Base-by-base conservation (phyloP, 2,888 invertebrate species). In the Acrobasis repandana region DNA sequence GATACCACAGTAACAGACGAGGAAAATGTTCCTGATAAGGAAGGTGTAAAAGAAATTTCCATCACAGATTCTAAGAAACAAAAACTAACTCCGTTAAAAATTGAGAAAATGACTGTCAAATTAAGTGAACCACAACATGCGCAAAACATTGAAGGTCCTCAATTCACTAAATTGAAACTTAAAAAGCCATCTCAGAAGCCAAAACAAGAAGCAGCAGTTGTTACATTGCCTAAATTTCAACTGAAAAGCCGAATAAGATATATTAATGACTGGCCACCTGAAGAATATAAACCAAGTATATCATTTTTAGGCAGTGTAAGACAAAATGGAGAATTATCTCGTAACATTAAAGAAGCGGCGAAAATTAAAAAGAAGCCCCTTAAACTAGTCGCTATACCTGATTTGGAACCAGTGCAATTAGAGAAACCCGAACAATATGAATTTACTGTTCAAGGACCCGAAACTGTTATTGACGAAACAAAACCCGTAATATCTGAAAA, bases 171-270 rank as follows among this genome's bases (percentile, higher is more conserved):
- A 81, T 86, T 96, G 2, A 96, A 96, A 85, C 84, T 96, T 5
- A 95, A 93, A 74, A 95, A 95, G 75, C 86, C 93, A 2, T 72
- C 86, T 18, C 80, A 85, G 10, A 86, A 92, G 65, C 90, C 93
- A 10, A 93, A 94, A 69, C 85, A 86, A 70, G 92, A 90, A 65
- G 63, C 78, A 9, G 72, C 82, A 43, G 67, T 81, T 9, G 74
- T 85, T 3, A 78, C 83, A 60, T 82, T 96, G 61, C 96, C 95
- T 0, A 95, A 95, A 80, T 90, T 95, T 58, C 92, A 95, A 74
- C 84, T 96, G 0, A 95, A 95, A 74, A 96, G 96, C 78, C 93
- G 95, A 67, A 95, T 96, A n/a, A 92, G 86, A 49, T 93, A 93
- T 69, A 70, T 92, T 34, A 82, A 90, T 51, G 94, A 95, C 61